These are phyloP conservation scores for Thera obeliscata DNA, from an alignment of 2,888 invertebrate genomes.

Conservation along the genomic window DNA sequence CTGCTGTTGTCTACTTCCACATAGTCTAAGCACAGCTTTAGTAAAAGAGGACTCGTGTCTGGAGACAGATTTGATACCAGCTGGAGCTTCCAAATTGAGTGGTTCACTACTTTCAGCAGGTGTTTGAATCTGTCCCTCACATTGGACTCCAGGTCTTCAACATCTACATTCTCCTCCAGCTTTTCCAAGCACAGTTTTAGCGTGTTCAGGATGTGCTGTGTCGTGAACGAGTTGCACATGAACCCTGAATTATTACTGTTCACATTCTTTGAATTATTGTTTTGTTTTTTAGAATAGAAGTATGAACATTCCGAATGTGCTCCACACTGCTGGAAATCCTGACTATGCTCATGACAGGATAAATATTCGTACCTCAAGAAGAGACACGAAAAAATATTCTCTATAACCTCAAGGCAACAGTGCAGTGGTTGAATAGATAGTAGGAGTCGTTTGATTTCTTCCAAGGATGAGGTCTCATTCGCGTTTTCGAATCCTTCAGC, in stretches of 20 bases:
- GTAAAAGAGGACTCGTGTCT: slow-evolving; percentile 69
- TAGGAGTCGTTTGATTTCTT: slow-evolving; percentile 77
- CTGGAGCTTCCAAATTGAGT: slow-evolving; percentile 90
- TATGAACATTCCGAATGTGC: slow-evolving; percentile 80
- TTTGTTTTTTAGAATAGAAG: slow-evolving; percentile 76
- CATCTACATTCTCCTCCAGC: slow-evolving; percentile 64
- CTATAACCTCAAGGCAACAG: slow-evolving; percentile 86
- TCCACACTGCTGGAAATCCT: slow-evolving; percentile 69
- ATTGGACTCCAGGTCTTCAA: slow-evolving; percentile 57
- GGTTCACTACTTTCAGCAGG: slow-evolving; percentile 82
- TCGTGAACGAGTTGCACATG: slow-evolving; percentile 84
- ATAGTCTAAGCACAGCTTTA: slow-evolving; percentile 76
- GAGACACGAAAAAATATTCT: slow-evolving; percentile 89
- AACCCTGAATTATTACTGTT: slow-evolving; percentile 75
- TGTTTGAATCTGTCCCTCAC: slow-evolving; percentile 60
- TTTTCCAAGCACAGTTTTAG: slow-evolving; percentile 83
- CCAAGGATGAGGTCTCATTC: slow-evolving; percentile 72
- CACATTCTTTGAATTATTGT: slow-evolving; percentile 53
- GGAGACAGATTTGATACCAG: slow-evolving; percentile 85
- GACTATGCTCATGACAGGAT: slow-evolving; percentile 78
- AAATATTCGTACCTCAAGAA: slow-evolving; percentile 87
- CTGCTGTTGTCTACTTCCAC: slow-evolving; percentile 78
- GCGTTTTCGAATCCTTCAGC: slow-evolving; percentile 62
- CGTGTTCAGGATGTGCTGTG: slow-evolving; percentile 84
- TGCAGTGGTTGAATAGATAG: slow-evolving; percentile 74